phyloP scores from a whole-genome alignment of 1,140 invertebrate genomes.

The Chelonus insularis region DNA sequence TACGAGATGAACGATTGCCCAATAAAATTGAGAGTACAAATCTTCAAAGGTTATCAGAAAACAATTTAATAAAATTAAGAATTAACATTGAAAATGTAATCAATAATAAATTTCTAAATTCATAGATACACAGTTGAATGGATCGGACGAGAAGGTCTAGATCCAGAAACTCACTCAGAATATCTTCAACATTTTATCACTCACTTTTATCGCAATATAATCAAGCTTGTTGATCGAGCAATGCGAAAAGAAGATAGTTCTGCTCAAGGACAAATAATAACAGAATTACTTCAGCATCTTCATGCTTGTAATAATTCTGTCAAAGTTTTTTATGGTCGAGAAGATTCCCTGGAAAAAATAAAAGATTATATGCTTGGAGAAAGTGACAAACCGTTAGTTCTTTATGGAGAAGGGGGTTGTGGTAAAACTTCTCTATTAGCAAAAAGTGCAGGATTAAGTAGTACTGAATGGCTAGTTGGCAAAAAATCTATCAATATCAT shows the following conservation, averaged over 20 bases:
- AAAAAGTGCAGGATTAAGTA: constrained; percentile 83
- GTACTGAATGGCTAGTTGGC: constrained; percentile 71
- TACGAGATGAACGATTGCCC: constrained; percentile 85
- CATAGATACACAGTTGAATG: constrained; percentile 92
- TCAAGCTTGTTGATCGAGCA: constrained; percentile 88
- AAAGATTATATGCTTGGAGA: constrained; percentile 84
- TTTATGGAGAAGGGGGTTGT: constrained; percentile 95
- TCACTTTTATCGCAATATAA: constrained; percentile 93
- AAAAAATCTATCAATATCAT: constrained; percentile 85
- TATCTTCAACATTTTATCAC: constrained; percentile 95
- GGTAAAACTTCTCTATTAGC: constrained; percentile 96
- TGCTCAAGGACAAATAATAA: constrained; percentile 90
- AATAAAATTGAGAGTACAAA: constrained; percentile 87
- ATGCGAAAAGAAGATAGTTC: constrained; percentile 95
- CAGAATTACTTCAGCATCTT: constrained; percentile 94
- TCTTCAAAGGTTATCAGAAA: constrained; percentile 87
- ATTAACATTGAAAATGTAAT: not conserved
- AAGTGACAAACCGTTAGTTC: constrained; percentile 85
- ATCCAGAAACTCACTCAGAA: constrained; percentile 89
- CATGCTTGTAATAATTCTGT: constrained; percentile 97
- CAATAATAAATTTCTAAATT: constrained; percentile 14
- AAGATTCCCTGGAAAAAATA: constrained; percentile 82
- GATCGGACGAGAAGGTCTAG: constrained; percentile 93
- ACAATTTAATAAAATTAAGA: not conserved
- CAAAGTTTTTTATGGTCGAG: constrained; percentile 91